Evolutionary conservation across 2,113 vertebrate species (phyloP).

Genomic region (Apus apus): DNA sequence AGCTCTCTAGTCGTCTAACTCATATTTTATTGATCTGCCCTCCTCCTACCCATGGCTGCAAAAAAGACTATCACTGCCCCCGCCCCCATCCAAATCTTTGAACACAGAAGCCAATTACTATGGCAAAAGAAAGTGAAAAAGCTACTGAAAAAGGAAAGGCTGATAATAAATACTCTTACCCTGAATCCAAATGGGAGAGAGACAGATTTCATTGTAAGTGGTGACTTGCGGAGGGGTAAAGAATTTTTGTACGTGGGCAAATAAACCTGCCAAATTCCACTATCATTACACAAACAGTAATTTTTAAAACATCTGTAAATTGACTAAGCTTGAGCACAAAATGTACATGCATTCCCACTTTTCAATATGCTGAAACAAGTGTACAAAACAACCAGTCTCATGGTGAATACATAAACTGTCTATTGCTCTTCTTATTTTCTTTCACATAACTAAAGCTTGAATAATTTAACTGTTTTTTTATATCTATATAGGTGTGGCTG

Average conservation of each 20-base stretch:
- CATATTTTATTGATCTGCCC: neutral
- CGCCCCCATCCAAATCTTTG: neutral
- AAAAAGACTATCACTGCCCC: neutral
- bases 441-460: neutral
- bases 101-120: neutral
- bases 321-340: neutral
- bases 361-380: neutral
- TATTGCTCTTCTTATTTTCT: neutral
- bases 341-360: neutral
- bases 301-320: neutral
- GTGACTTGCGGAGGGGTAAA: neutral
- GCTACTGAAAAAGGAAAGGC: neutral
- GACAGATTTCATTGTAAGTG: neutral
- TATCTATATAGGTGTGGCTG: neutral
- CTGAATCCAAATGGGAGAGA: neutral
- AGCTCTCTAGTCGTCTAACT: neutral
- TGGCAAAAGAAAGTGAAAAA: neutral
- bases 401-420: neutral
- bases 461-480: neutral
- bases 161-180: neutral
- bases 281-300: neutral
- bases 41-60: neutral
- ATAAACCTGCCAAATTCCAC: neutral
- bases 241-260: neutral
- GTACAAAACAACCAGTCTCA: neutral